Conservation (phyloP, 2,113 vertebrate species). For the Tragelaphus scriptus region DNA sequence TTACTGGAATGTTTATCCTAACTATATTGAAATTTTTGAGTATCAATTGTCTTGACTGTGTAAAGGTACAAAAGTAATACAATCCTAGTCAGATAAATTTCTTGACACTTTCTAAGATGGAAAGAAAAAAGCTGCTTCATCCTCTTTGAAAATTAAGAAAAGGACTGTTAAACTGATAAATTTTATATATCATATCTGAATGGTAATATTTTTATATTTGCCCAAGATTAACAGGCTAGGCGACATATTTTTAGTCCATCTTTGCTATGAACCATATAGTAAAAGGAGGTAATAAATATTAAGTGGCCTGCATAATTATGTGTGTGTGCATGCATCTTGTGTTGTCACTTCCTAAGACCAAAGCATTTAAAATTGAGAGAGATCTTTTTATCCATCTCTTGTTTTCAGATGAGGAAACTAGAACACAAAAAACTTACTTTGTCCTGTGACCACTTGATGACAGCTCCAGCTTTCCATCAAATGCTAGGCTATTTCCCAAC, state of each 20-base stretch:
- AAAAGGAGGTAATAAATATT: background rate
- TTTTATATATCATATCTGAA: background rate
- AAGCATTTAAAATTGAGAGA: background rate
- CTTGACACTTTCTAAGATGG: background rate
- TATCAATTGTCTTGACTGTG: background rate
- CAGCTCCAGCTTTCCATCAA: background rate
- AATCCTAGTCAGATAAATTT: background rate
- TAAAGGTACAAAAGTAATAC: background rate
- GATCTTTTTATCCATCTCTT: background rate
- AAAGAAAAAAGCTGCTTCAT: conserved; percentile 3
- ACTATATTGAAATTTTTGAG: background rate
- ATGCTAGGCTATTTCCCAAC: background rate
- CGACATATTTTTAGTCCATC: background rate
- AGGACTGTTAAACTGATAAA: background rate
- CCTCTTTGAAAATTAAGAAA: conserved; percentile 12
- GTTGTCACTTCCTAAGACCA: background rate
- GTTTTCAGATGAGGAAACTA: conserved; percentile 14
- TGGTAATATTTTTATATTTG: background rate
- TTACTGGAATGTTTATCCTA: background rate
- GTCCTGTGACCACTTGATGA: background rate
- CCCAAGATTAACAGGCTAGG: background rate
- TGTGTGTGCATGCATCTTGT: background rate
- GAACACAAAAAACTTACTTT: conserved; percentile 3
- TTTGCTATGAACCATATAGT: background rate
- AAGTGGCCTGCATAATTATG: background rate